Base-by-base conservation (phyloP, 2,113 vertebrate genomes). In the Upupa epops region DNA sequence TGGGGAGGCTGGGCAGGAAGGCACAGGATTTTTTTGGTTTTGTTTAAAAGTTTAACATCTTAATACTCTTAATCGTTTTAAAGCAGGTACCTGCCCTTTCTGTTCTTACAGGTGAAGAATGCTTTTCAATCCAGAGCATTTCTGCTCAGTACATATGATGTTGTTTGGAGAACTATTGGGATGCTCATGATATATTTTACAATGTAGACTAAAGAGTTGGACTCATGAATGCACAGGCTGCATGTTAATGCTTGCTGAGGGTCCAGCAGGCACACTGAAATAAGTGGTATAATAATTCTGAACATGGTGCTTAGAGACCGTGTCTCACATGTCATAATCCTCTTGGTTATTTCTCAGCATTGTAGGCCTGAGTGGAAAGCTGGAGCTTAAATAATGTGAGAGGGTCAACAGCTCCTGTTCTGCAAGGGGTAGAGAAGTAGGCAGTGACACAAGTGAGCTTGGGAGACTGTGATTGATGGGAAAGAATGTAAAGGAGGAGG, bases 401-500 rank as follows among this genome's bases (percentile, higher is more conserved):
- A 15, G 37, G 29, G 36, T 81, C 55, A 90, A 9, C 13, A 70
- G 73, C 45, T 86, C 28, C 19, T 66, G 1, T 63, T 73, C 32
- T 34, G 9, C 68, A 46, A 64, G 34, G 46, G 20, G 46, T 8
- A 52, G 29, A 64, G 87, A 66, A 69, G 51, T 52, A 70, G 54
- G 31, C n/a, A 55, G 71, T 87, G 85, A 46, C 40, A 77, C 34
- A 48, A 19, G 75, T 3, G 5, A 54, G 66, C 66, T 40, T 52
- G 55, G 59, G 51, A 84, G 79, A 34, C 31, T 25, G 37, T 88
- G 82, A 86, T 89, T 86, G 92, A 85, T 87, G 79, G 73, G 42
- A 36, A 83, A 61, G n/a, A 51, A 36, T 61, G 31, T 0, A 0
- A 86, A 74, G 51, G 70, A 91, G 72, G 70, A 88, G 86, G 72